Conservation (phyloP, 2,888 invertebrate species). For the Xestia rhomboidea region DNA sequence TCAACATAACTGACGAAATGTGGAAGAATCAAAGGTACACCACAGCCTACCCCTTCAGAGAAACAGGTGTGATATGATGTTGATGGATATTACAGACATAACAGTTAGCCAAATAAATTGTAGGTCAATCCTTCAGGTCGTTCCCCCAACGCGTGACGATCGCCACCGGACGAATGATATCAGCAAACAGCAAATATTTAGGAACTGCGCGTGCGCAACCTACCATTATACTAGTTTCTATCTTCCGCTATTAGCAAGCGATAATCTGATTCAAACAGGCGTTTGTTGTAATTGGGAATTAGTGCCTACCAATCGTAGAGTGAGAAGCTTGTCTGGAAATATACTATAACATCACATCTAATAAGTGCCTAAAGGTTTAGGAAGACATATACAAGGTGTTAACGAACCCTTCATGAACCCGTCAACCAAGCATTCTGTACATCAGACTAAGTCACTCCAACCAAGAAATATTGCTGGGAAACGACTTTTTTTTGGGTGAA, state of each 20-base stretch:
- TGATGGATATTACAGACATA: not conserved
- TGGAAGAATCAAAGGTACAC: not conserved
- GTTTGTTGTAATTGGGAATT: constrained; percentile 35
- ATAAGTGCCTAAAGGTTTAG: no score
- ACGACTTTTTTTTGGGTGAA: no score
- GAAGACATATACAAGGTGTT: no score
- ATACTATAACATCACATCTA: no score
- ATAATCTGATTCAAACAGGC: constrained; percentile 40
- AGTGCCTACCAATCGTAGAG: not conserved
- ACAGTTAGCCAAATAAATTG: not conserved
- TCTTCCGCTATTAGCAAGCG: constrained; percentile 52
- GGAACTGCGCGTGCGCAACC: constrained; percentile 48
- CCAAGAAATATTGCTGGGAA: no score
- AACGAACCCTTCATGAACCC: no score
- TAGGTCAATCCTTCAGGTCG: constrained; percentile 30
- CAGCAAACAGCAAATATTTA: constrained; percentile 47
- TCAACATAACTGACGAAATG: not conserved
- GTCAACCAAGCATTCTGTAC: no score
- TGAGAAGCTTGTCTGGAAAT: not conserved
- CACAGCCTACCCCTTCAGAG: not conserved
- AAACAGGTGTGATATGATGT: no score
- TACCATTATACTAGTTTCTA: constrained; percentile 55
- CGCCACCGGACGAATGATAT: constrained; percentile 58
- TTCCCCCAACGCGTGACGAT: constrained; percentile 35
- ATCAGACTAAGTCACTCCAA: no score